Base-by-base conservation (phyloP, 1,140 invertebrate genomes). In the Agrilus planipennis region DNA sequence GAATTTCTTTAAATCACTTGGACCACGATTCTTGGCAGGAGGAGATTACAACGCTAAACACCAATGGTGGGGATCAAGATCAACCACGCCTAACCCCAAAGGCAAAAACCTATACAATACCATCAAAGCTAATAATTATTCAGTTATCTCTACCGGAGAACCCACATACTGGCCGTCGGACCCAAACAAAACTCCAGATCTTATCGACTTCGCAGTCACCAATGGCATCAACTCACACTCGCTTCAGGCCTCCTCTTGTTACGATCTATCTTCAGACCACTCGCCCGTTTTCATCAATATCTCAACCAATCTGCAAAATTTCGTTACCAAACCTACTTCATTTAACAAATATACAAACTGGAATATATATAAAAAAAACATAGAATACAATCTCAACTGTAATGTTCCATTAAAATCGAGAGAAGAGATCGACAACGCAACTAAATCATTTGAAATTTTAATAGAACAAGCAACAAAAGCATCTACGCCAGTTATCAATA, bases 31-130 rank as follows among this genome's bases (percentile, higher is more conserved):
- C 41, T 48, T 65, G 17, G 52, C 46, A 3, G 61, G 55, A 11
- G 62, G 61, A 0, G 61, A 67, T 35, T 65, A 52, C 29, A 69
- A 67, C 41, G 57, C 58, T n/a, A 65, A 67, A 51, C 55, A 64
- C 29, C 46, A 42, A 9, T 36, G 46, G 19, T 66, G 61, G 63
- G 62, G 60, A 0, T 65, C 59, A 2, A 58, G 63, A 44, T 37
- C 57, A 14, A 39, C 23, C 3, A 55, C 45, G 12, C 39, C 58
- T n/a, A n/a, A n/a, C n/a, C n/a, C n/a, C n/a, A 60, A 47, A 43
- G 53, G 54, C 2, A 43, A 45, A 31, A 46, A 60, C 35, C 46
- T 62, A 3, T 49, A 55, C 9, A 44, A 39, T 44, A 39, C 49
- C 14, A 51, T 56, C 31, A 40, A 9, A 23, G 19, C 0, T 47